Percentiles rank a stretch among this genome's conserved stretches.
Evolutionary conservation across 2,888 invertebrate species (phyloP).

Genomic region (Cephus spinipes): DNA sequence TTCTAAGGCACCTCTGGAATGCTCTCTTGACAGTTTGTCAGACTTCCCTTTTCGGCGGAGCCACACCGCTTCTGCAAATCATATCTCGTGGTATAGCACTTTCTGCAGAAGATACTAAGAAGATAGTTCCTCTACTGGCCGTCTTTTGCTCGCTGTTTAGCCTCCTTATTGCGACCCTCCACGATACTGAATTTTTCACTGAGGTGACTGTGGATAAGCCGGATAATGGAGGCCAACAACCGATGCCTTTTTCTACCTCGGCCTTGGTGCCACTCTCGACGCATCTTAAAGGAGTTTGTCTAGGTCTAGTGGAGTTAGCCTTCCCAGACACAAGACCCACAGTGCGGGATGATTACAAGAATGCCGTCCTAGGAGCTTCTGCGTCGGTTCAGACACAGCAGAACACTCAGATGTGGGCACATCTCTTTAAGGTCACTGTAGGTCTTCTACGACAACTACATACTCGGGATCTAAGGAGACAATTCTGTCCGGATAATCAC

Average conservation of each 20-base stretch:
- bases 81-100: conserved; percentile 76
- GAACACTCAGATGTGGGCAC: conserved; percentile 79
- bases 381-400: conserved; percentile 40
- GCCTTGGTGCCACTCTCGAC: conserved; percentile 81
- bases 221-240: conserved; percentile 47
- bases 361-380: conserved; percentile 60
- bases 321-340: conserved; percentile 82
- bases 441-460: conserved; percentile 85
- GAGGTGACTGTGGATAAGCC: conserved; percentile 59
- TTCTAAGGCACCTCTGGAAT: conserved; percentile 82
- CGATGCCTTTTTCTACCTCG: conserved; percentile 79
- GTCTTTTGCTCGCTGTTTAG: conserved; percentile 88
- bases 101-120: conserved; percentile 72
- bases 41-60: conserved; percentile 67
- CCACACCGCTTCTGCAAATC: conserved; percentile 74
- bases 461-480: conserved; percentile 85
- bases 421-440: conserved; percentile 80
- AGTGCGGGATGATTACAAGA: conserved; percentile 74
- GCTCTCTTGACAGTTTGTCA: conserved; percentile 66
- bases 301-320: conserved; percentile 88
- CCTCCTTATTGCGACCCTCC: conserved; percentile 82
- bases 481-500: conserved; percentile 79
- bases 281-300: conserved; percentile 81
- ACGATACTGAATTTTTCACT: conserved; percentile 86
- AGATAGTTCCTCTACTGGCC: conserved; percentile 81